phyloP scores from a whole-genome alignment of 2,797 vertebrate species.

The Kryptopterus vitreolus region DNA sequence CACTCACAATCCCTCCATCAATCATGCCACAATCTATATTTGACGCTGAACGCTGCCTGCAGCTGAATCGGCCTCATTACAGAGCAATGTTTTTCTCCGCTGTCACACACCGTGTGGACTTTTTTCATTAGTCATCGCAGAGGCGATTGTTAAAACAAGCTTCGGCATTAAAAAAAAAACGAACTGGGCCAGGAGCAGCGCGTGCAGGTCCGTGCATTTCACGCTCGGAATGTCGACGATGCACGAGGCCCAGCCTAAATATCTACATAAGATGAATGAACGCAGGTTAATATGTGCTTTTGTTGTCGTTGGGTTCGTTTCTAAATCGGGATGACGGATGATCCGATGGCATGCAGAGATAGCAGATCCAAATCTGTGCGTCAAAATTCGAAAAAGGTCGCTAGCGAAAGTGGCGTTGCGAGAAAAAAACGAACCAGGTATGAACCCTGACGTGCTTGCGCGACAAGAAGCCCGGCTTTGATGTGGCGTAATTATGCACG shows the following conservation, averaged over 20 bases:
- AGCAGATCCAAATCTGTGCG: background rate
- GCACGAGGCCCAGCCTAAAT: background rate
- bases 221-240: background rate
- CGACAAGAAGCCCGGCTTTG: slow-evolving; percentile 31
- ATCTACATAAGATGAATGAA: background rate
- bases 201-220: background rate
- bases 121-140: slow-evolving; percentile 28
- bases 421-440: slow-evolving; percentile 12
- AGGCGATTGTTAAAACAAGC: slow-evolving; percentile 22
- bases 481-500: slow-evolving; percentile 35
- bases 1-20: slow-evolving; percentile 37
- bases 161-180: slow-evolving; percentile 15
- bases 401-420: background rate
- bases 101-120: slow-evolving; percentile 39
- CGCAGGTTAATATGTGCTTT: background rate
- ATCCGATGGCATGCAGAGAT: background rate
- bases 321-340: background rate
- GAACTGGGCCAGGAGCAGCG: slow-evolving; percentile 6
- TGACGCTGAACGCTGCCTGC: slow-evolving; percentile 42
- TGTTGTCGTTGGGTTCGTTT: background rate
- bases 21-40: slow-evolving; percentile 38
- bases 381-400: slow-evolving; percentile 9
- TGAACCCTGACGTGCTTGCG: slow-evolving; percentile 5
- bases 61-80: slow-evolving; percentile 41
- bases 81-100: slow-evolving; percentile 38